Base-by-base conservation (phyloP, 2,797 vertebrate species). In the Platalea minor region DNA sequence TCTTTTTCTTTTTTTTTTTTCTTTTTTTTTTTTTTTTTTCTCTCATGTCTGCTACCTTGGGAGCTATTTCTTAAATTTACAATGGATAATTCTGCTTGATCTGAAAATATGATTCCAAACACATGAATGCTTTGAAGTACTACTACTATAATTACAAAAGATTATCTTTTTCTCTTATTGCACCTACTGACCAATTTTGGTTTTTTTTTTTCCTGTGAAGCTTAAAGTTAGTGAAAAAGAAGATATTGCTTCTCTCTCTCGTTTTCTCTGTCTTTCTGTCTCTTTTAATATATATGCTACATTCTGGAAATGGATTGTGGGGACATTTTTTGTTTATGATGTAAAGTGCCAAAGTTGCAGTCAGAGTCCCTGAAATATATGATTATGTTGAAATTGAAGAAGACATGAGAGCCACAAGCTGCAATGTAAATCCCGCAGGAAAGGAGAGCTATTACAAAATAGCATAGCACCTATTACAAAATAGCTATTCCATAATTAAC, bases 321-420 rank as follows among this genome's bases (percentile, higher is more conserved):
- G 11, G 25, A 17, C 46, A 35, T 21, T 67, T 91, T 84, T 85
- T 78, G 54, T 81, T 91, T 78, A 65, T 74, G 18, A 31, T 82
- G 19, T 45, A 68, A 88, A 83, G 41, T 83, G n/a, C 13, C 78
- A 59, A 80, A 88, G 8, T 43, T 79, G n/a, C 85, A 79, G 64
- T 69, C 63, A 79, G 87, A 83, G 54, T 50, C 48, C 37, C 89
- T 94, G 68, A 82, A 83, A 90, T 57, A 79, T 39, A 92, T 3
- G 17, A 41, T 94, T 82, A 89, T 91, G 74, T 81, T 19, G 24
- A 90, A 96, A 93, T 94, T 95, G 88, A 89, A 92, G 80, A 79
- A 81, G 82, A 82, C 25, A 28, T 41, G 57, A 83, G 24, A 88
- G 8, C 13, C 33, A 70, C 33, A 60, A 76, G 21, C 23, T 94